Percentiles rank a stretch among this genome's conserved stretches.
Evolutionary conservation across 2,797 vertebrate species (phyloP).

Genomic region (Epinephelus malabaricus): DNA sequence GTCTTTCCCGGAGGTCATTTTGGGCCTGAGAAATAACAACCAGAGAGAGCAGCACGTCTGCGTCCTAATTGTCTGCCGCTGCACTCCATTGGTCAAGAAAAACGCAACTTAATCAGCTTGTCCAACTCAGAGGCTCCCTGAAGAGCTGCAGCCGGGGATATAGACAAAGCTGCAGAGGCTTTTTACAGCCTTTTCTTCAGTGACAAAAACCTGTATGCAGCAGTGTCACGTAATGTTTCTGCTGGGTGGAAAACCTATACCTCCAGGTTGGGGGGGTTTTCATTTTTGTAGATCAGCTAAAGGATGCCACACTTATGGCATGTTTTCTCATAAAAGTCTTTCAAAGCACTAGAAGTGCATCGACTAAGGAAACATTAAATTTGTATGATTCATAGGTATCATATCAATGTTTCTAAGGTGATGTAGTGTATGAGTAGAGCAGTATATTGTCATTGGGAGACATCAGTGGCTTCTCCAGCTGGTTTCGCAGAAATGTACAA

Average conservation of each 20-base stretch:
- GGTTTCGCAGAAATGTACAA: no score
- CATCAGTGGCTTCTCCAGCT: no score
- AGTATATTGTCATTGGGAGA: no score
- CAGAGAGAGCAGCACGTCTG: slow-evolving; percentile 23
- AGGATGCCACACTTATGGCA: no score
- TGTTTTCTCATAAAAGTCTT: no score
- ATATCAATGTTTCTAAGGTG: no score
- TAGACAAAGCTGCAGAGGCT: slow-evolving; percentile 1
- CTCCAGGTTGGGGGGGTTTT: not conserved
- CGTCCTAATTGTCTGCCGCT: slow-evolving; percentile 58
- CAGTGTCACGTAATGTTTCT: not conserved
- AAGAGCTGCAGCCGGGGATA: slow-evolving; percentile 31
- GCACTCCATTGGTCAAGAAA: slow-evolving; percentile 71
- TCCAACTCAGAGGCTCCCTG: slow-evolving; percentile 35
- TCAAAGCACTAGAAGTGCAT: no score
- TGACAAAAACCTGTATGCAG: not conserved
- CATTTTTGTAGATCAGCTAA: not conserved
- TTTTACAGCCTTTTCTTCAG: slow-evolving; percentile 2
- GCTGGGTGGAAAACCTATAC: not conserved
- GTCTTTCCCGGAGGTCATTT: slow-evolving; percentile 66
- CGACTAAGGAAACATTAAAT: no score
- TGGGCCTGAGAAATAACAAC: slow-evolving; percentile 55
- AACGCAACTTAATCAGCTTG: slow-evolving; percentile 66
- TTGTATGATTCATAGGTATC: no score
- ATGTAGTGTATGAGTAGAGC: no score